phyloP scores from a whole-genome alignment of 2,797 vertebrate species.

The Rhyacichthys aspro region DNA sequence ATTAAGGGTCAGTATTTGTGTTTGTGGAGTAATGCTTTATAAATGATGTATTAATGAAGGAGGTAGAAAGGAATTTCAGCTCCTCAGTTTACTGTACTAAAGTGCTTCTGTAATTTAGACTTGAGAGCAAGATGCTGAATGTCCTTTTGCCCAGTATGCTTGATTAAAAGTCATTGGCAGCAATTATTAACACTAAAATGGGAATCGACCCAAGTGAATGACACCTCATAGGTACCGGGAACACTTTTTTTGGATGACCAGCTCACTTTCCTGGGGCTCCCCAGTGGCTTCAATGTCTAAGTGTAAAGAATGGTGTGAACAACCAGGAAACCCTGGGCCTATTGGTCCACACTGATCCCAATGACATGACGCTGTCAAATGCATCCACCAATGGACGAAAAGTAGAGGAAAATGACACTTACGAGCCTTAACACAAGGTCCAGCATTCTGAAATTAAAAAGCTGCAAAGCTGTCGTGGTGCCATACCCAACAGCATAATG shows the following conservation, averaged over 20 bases:
- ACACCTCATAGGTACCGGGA: slow-evolving; percentile 21
- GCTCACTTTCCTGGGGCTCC: slow-evolving; percentile 54
- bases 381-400: slow-evolving; percentile 18
- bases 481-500: slow-evolving; percentile 50
- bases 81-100: no score
- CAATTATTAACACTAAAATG: slow-evolving; percentile 10
- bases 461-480: slow-evolving; percentile 59
- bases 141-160: not conserved
- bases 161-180: slow-evolving; percentile 6
- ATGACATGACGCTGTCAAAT: slow-evolving; percentile 23
- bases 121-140: not conserved
- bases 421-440: slow-evolving; percentile 14
- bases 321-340: slow-evolving; percentile 50
- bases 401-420: slow-evolving; percentile 27
- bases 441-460: slow-evolving; percentile 51
- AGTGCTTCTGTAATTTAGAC: not conserved
- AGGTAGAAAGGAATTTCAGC: no score
- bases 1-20: no score
- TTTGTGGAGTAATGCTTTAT: no score
- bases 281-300: slow-evolving; percentile 57
- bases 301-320: slow-evolving; percentile 77
- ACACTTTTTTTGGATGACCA: slow-evolving; percentile 50
- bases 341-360: slow-evolving; percentile 29
- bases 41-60: no score
- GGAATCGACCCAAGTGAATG: slow-evolving; percentile 6